These are phyloP conservation scores for Sycophila texana DNA, from an alignment of 2,888 invertebrate genomes.

Conservation along the genomic window DNA sequence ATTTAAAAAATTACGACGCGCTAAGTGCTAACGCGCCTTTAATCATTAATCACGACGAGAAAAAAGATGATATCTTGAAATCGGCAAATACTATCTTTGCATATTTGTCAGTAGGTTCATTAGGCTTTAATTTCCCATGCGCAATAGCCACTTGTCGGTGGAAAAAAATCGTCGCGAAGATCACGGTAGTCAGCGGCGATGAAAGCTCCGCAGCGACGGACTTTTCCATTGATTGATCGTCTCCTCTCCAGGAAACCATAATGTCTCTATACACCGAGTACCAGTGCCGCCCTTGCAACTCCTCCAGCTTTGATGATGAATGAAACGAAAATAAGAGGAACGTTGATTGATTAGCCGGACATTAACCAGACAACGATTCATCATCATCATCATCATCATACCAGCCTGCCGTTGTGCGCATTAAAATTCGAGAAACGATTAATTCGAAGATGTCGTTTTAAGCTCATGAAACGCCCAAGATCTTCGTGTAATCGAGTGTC, in stretches of 20 bases:
- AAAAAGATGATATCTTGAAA: too few species aligned
- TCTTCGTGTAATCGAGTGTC: conserved; percentile 27
- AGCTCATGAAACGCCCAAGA: neutral
- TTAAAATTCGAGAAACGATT: conserved; percentile 14
- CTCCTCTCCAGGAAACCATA: neutral
- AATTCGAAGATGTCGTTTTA: conserved; percentile 11
- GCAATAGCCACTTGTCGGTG: neutral
- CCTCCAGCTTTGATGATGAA: conserved; percentile 45
- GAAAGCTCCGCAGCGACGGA: conserved; percentile 2
- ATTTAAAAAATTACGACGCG: too few species aligned
- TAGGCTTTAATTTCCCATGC: neutral
- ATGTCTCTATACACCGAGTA: conserved; percentile 29
- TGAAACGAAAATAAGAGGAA: conserved; percentile 20
- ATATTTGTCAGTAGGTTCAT: conserved; percentile 12
- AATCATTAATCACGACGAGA: too few species aligned
- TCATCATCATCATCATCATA: conserved; percentile 40
- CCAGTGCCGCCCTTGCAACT: neutral
- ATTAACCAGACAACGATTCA: conserved; percentile 30
- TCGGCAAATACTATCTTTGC: neutral
- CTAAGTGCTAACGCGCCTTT: too few species aligned
- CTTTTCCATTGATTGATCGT: conserved; percentile 42
- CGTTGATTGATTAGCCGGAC: conserved; percentile 41
- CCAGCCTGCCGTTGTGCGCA: conserved; percentile 14
- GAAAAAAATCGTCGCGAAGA: neutral
- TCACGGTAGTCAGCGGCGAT: neutral